Evolutionary conservation across 2,797 vertebrate species (phyloP), one percentile per base, ranked within the genome.

Genomic region (Streptopelia turtur): DNA sequence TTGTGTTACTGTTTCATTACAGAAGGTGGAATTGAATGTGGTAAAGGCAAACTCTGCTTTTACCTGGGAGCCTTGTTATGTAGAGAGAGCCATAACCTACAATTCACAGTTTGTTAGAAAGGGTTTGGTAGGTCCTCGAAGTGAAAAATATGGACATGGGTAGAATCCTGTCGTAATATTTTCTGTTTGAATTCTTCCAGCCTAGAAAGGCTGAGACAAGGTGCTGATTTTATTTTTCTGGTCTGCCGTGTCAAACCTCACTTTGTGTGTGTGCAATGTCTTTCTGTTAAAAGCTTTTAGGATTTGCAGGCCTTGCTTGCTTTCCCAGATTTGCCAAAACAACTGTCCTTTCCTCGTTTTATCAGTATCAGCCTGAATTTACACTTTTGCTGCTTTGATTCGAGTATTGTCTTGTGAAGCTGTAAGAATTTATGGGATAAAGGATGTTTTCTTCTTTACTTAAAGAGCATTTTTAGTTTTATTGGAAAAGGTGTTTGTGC

Each of bases 121-220:
- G 45, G 56, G 47, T 68, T 95, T 95, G 71, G 37, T 50, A 82
- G 77, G 49, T 65, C 85, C 65, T 96, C 91, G 75, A 94, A 95
- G 74, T 84, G 57, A 90, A 95, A 96, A 95, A 70, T 70, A 65
- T 8, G 14, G 70, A 37, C 69, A 60, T 21, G 61, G 25, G 37
- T 76, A 64, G 89, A 95, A 92, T 95, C 53, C 64, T 60, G 10
- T 13, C 27, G 9, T 52, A 43, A 70, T 80, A 37, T 28, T 95
- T 97, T 95, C 75, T 95, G 55, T 95, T 95, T 94, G 30, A 68
- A 72, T 93, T 92, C 83, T 66, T 63, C 30, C 59, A 95, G 78
- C 60, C 88, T 55, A 28, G 89, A 86, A 83, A 81, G 47, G 35
- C 77, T 96, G 84, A 85, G 71, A 69, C 49, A 82, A 39, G 94